Percentiles rank a stretch among this genome's conserved stretches.
Conservation (phyloP, 1,140 invertebrate genomes). For the Camponotus pennsylvanicus region DNA sequence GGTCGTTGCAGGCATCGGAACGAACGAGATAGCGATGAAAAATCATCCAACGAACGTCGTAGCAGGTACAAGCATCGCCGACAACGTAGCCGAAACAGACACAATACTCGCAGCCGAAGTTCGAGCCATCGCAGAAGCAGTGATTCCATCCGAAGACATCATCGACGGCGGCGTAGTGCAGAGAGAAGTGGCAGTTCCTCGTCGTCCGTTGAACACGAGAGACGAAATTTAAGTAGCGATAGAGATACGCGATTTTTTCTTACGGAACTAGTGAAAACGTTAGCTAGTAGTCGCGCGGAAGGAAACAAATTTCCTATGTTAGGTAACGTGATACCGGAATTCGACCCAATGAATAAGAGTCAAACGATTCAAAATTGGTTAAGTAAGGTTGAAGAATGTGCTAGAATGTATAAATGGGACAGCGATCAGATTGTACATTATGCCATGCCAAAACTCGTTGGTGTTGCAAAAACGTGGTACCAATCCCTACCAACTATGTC, state of each 20-base stretch:
- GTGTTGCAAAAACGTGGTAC: not conserved
- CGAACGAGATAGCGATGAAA: no score
- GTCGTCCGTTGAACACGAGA: not conserved
- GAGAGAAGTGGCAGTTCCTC: no score
- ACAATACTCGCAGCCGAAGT: no score
- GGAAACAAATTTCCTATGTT: not conserved
- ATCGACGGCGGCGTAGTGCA: no score
- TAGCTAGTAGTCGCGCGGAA: not conserved
- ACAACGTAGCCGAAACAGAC: no score
- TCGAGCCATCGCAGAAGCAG: no score
- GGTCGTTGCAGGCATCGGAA: no score
- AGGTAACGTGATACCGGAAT: slow-evolving; percentile 2
- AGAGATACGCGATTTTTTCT: not conserved
- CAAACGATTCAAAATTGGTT: not conserved
- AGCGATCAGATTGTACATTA: not conserved
- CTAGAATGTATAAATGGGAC: not conserved
- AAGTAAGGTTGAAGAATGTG: not conserved
- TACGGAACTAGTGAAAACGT: not conserved
- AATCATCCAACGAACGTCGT: no score
- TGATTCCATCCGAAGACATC: no score
- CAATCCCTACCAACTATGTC: not conserved
- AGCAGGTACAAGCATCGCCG: no score
- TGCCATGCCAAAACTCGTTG: not conserved
- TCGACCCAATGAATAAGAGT: not conserved
- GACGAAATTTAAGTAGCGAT: not conserved